phyloP scores from a whole-genome alignment of 1,140 invertebrate species.

The Matsumurasca onukii region DNA sequence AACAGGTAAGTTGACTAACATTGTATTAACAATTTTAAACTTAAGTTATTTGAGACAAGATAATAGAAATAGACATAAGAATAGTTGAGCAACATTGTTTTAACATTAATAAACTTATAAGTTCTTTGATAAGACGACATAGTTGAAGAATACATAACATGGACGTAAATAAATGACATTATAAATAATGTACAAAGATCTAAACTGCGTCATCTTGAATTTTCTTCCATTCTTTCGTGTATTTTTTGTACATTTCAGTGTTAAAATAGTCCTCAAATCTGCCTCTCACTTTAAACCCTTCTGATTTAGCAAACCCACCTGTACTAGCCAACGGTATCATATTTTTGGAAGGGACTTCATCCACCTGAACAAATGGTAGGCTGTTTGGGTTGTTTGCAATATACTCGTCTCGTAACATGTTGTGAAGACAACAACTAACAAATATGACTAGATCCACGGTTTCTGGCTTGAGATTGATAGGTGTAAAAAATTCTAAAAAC shows the following conservation, averaged over 20 bases:
- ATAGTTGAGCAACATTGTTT: no score
- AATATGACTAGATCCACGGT: constrained; percentile 10
- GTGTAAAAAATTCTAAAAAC: constrained; percentile 29
- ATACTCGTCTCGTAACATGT: constrained; percentile 33
- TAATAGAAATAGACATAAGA: no score
- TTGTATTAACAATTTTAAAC: no score
- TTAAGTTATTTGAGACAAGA: no score
- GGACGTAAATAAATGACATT: no score
- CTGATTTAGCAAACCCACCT: constrained; percentile 31
- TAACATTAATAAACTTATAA: no score
- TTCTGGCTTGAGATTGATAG: no score
- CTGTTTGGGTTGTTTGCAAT: constrained; percentile 14
- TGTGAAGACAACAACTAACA: constrained; percentile 28
- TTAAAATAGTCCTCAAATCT: constrained; percentile 4
- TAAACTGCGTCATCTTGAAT: no score
- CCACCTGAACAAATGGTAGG: neutral
- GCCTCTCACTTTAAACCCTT: constrained; percentile 18
- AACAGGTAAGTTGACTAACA: no score
- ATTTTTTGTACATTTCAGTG: neutral
- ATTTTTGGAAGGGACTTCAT: constrained; percentile 22
- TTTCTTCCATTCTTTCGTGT: constrained; percentile 3
- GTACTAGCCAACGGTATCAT: constrained; percentile 30
- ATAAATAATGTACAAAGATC: no score
- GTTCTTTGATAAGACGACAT: no score
- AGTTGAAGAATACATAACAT: no score